Evolutionary conservation across 2,888 invertebrate species (phyloP).

Genomic region (Encarsia formosa): DNA sequence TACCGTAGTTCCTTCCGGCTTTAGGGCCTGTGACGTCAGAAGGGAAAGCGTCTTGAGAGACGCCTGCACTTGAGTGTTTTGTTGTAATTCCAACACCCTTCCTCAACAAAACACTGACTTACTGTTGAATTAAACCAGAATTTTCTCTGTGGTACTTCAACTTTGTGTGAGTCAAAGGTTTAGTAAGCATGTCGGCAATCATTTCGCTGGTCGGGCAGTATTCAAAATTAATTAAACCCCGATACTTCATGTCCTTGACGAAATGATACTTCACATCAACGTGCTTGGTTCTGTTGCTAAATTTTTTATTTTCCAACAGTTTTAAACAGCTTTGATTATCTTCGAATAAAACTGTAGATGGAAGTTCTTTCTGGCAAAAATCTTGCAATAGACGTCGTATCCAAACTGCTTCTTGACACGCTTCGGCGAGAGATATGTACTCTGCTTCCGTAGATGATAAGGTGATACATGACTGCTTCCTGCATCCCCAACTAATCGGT

Average conservation of each 20-base stretch:
- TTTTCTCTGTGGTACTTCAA: neutral
- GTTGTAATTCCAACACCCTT: no score
- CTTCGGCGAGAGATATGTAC: constrained; percentile 30
- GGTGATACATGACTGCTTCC: constrained; percentile 35
- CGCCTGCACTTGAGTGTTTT: no score
- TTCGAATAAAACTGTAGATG: constrained; percentile 29
- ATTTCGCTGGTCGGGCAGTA: constrained; percentile 35
- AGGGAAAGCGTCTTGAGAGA: no score
- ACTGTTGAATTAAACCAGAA: constrained; percentile 3
- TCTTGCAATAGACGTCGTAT: constrained; percentile 27
- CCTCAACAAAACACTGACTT: no score
- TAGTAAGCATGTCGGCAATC: constrained; percentile 34
- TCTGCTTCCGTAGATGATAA: constrained; percentile 34
- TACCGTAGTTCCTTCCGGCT: no score
- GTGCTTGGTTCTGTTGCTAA: constrained; percentile 32
- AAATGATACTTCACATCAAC: constrained; percentile 27
- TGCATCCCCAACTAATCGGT: constrained; percentile 35
- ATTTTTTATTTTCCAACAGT: constrained; percentile 25
- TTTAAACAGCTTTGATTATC: constrained; percentile 37
- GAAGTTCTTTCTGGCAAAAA: constrained; percentile 16
- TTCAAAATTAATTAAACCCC: constrained; percentile 22
- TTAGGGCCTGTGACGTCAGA: no score
- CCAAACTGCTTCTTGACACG: constrained; percentile 32
- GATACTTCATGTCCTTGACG: constrained; percentile 12
- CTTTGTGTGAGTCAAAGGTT: constrained; percentile 29